Evolutionary conservation across 2,113 vertebrate genomes (phyloP), one percentile per base, ranked within the genome.

Genomic region (Gadus macrocephalus): DNA sequence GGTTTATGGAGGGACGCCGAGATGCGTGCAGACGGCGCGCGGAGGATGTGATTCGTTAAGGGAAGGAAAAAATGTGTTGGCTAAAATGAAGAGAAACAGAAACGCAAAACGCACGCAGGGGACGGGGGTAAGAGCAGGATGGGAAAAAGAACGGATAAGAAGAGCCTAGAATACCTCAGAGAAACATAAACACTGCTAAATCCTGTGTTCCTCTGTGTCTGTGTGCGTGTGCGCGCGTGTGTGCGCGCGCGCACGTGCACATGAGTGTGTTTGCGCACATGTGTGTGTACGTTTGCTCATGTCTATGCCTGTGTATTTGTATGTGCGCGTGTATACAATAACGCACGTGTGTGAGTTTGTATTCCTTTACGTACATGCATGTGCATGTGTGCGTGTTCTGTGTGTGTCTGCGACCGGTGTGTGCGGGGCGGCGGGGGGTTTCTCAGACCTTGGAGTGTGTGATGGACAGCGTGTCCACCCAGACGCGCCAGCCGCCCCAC

Each of bases 401-500:
- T 58, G 20, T 28, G 28, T 35, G 31, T 35, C 38, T 12, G 38
- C 53, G 31, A 8, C 2, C 25, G 19, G 16, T 67, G 60, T 56
- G 53, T 8, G 19, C n/a, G 19, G 17, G 25, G 73, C 1, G 63
- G 25, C 25, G 25, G 25, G 25, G 27, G 73, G 85, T 74, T 8
- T 53, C 62, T 76, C 93, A 94, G 87, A 97, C 97, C 94, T 98
- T 98, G 80, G 97, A 97, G 88, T 99, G 97, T 4, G 97, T 98
- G 90, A 99, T 99, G 12, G 97, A 98, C 74, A 99, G 90, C 0
- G 97, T 99, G 84, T 99, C 97, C 70, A 99, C 96, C 97, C 97
- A 99, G 74, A 99, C 97, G 63, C 97, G 94, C 97, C 97, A 99
- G 84, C 97, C 97, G 68, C 97, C 97, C 97, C 97, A 99, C 82